phyloP scores from a whole-genome alignment of 2,888 invertebrate species.

The Mesoligia furuncula region DNA sequence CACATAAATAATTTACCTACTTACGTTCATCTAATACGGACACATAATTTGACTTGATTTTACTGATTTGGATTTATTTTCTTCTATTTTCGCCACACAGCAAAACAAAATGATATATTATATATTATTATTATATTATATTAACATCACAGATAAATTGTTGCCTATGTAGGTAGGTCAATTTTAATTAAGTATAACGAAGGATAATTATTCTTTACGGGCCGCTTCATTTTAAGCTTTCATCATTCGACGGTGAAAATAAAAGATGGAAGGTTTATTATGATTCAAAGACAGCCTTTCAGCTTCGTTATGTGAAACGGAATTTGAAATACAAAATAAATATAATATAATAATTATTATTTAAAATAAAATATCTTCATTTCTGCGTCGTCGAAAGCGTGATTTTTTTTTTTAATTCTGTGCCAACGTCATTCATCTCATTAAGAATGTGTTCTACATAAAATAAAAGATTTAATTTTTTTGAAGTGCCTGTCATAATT shows the following conservation, averaged over 20 bases:
- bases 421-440: neutral
- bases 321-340: slow-evolving; percentile 54
- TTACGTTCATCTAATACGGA: neutral
- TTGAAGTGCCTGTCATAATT: neutral
- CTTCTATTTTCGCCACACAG: neutral
- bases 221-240: slow-evolving; percentile 37
- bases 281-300: slow-evolving; percentile 63
- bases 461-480: neutral
- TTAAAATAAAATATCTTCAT: slow-evolving; percentile 26
- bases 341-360: neutral
- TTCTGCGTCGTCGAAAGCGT: slow-evolving; percentile 16
- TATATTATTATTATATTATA: too few relatives aligned
- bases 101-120: neutral
- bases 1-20: neutral
- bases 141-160: slow-evolving; percentile 16
- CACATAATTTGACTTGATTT: neutral
- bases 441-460: slow-evolving; percentile 1
- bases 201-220: slow-evolving; percentile 25
- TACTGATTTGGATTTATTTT: neutral
- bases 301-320: slow-evolving; percentile 51
- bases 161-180: slow-evolving; percentile 36
- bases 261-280: slow-evolving; percentile 58
- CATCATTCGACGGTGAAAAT: slow-evolving; percentile 49
- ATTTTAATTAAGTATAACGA: slow-evolving; percentile 57
- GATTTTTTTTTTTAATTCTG: neutral